Base-by-base conservation (phyloP, 2,797 vertebrate genomes). In the Xenopus petersii region DNA sequence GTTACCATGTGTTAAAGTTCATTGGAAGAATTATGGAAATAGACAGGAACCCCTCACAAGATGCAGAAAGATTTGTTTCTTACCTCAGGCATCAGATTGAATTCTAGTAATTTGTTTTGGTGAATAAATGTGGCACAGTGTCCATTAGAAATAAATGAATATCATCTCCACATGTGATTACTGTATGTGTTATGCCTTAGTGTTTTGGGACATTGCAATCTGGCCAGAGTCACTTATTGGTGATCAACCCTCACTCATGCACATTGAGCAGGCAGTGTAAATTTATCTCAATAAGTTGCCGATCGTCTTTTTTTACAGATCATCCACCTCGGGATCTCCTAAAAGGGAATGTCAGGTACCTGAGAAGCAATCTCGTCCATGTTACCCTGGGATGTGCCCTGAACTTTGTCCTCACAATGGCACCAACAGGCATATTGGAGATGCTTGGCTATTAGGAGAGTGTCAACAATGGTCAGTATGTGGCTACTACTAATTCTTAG, bases 381-480 rank as follows among this genome's bases (percentile, higher is more conserved):
- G 95, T 75, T 77, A 89, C 75, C 89, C 83, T 1, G 89, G 90
- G 24, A 73, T 62, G 0, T 96, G 95, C 79, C 94, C 93, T 0
- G 88, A 92, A 0, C 88, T 96, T 61, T 97, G 95, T 83, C 82
- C 91, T 60, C 91, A 87, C 16, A 85, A 85, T 2, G 47, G 84
- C 70, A 86, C 12, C 21, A 88, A 91, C 17, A 83, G 83, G 42
- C 54, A 48, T 1, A 84, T 96, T 68, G 95, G 95, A 21, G 92
- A 93, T 87, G 91, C 86, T 21, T 97, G 95, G 95, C 81, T 90
- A 16, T 87, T 87, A 51, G 95, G 93, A 2, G 92, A 94, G 78
- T 96, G 95, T 80, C 84, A 91, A 85, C 93, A 92, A 77, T 96
- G 95, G 95, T 97, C 80, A 91, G 91, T 81, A 16, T 15, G 36